Evolutionary conservation across 1,140 invertebrate genomes (phyloP).

Genomic region (Lanistes nyassanus): DNA sequence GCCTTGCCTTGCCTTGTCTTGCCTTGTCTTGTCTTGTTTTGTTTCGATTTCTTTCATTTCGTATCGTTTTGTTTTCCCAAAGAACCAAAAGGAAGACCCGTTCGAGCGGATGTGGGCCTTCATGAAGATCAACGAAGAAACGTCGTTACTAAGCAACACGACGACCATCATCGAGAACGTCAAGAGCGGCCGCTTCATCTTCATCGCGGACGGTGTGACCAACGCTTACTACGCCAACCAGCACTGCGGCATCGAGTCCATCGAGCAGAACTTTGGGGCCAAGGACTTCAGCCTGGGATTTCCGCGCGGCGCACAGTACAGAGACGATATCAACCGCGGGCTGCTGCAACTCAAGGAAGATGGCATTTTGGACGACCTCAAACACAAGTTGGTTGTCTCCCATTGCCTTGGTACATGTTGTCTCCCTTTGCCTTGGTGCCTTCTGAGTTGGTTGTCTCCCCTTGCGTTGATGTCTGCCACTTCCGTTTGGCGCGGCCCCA

Average conservation of each 20-base stretch:
- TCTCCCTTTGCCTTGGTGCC: no score
- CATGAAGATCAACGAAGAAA: constrained; percentile 53
- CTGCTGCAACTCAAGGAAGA: constrained; percentile 94
- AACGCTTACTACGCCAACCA: constrained; percentile 53
- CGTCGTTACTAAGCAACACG: constrained; percentile 34
- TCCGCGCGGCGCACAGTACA: constrained; percentile 75
- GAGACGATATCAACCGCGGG: constrained; percentile 92
- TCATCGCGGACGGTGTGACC: constrained; percentile 50
- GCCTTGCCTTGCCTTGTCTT: constrained; percentile 21
- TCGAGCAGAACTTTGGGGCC: constrained; percentile 52
- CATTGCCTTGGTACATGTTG: no score
- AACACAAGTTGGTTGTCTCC: constrained; percentile 87
- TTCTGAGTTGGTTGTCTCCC: no score
- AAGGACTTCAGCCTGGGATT: constrained; percentile 58
- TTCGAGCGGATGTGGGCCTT: constrained; percentile 58
- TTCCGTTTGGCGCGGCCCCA: no score
- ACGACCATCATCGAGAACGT: constrained; percentile 40
- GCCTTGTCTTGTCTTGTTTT: constrained; percentile 18
- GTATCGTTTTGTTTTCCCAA: not conserved
- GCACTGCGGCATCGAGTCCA: constrained; percentile 54
- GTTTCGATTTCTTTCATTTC: constrained; percentile 2
- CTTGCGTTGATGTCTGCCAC: no score
- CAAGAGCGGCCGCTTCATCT: constrained; percentile 37
- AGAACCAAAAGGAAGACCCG: constrained; percentile 38
- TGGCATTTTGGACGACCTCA: constrained; percentile 88